Base-by-base conservation (phyloP, 2,113 vertebrate genomes). In the Nibea coibor region DNA sequence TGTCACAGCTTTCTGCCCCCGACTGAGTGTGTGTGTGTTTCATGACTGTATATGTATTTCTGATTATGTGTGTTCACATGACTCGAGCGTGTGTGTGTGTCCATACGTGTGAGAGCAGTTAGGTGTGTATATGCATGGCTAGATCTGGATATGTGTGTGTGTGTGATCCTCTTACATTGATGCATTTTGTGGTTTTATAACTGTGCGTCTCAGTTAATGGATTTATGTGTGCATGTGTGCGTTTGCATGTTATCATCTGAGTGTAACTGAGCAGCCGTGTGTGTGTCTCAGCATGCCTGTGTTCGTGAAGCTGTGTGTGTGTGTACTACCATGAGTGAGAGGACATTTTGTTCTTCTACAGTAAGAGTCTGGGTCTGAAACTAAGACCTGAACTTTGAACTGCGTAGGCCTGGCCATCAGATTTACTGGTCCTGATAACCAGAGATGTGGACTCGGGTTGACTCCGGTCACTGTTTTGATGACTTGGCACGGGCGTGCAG, bases 1-100 rank as follows among this genome's bases (percentile, higher is more conserved):
- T 86, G 78, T 86, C 72, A 78, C 59, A 65, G 56, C 57, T 71
- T 20, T 63, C 63, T 83, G 73, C 64, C 56, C 67, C 61, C 35
- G 54, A 43, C 50, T 57, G n/a, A 35, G 24, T 78, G 43, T 39
- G 20, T 35, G 35, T 35, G 31, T 8, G 48, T 80, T 45, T 48
- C n/a, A 17, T 35, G 45, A 17, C 24, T 7, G 17, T 11, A n/a
- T 28, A 4, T 63, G 67, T 54, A 67, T 69, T 58, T 62, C 62
- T 68, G 54, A 35, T 8, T 22, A 11, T 35, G 42, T 24, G 14
- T 45, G 10, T n/a, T 17, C 11, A 11, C 42, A 3, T 64, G 43
- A 35, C 4, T 43, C 10, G 15, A 17, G 31, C 54, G 2, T 26
- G 14, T 31, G 31, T 61, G 16, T 61, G 53, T 80, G 54, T 54